Evolutionary conservation across 2,113 vertebrate species (phyloP).

Genomic region (Taxidea taxus): DNA sequence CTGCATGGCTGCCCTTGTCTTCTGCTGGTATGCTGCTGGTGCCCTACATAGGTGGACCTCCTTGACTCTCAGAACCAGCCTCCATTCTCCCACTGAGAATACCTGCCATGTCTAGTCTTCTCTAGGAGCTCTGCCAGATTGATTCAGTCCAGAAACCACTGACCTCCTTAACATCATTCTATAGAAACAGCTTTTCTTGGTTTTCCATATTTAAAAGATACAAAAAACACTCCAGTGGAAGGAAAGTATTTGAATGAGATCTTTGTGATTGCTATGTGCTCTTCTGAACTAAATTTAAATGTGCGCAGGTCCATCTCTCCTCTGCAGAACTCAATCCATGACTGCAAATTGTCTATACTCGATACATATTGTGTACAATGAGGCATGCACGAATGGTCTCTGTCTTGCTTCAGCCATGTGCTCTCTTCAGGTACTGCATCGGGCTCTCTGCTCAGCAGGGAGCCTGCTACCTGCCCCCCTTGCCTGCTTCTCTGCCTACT

Average conservation of each 20-base stretch:
- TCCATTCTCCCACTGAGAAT: background rate
- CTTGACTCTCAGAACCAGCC: no score
- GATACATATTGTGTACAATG: background rate
- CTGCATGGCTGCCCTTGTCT: background rate
- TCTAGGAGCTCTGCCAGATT: background rate
- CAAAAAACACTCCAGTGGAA: background rate
- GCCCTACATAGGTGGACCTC: no score
- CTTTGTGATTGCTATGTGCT: background rate
- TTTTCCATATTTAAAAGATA: background rate
- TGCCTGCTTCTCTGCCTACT: no score
- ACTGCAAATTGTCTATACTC: no score
- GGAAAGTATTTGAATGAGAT: background rate
- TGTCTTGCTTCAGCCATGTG: background rate
- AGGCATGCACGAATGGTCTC: background rate
- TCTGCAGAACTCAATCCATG: background rate
- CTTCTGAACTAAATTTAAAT: background rate
- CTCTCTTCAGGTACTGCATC: background rate
- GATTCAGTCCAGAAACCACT: background rate
- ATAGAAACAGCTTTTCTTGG: background rate
- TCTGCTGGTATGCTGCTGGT: fast-evolving
- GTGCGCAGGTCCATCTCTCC: background rate
- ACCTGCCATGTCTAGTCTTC: background rate
- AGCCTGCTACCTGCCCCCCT: no score
- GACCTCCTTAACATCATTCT: background rate
- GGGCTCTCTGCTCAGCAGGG: no score